Percentiles rank a stretch among this genome's conserved stretches.
phyloP scores from a whole-genome alignment of 2,888 invertebrate genomes.

The Morpho achilles region DNA sequence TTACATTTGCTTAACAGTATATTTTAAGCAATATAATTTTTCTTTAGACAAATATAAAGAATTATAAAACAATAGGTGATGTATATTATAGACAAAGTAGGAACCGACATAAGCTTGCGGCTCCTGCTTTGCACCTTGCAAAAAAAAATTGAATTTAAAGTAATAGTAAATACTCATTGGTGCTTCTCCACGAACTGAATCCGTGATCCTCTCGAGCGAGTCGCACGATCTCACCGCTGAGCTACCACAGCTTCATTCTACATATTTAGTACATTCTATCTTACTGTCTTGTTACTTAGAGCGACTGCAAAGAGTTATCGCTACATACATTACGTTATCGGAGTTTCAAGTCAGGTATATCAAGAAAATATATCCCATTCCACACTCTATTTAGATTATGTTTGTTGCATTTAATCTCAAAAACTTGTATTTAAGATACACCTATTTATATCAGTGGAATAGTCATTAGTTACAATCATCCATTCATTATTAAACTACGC shows the following conservation, averaged over 20 bases:
- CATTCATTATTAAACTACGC: not conserved
- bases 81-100: no score
- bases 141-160: no score
- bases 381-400: slow-evolving; percentile 15
- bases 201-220: no score
- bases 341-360: slow-evolving; percentile 13
- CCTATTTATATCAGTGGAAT: slow-evolving; percentile 18
- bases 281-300: not conserved
- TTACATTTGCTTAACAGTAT: no score
- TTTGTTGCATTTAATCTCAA: slow-evolving; percentile 17
- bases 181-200: no score
- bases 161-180: no score
- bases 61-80: no score
- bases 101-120: no score
- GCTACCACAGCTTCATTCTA: not conserved
- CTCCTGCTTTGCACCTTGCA: no score
- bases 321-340: slow-evolving; percentile 10
- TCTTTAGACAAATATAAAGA: no score
- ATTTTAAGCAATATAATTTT: no score
- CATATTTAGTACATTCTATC: not conserved
- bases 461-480: slow-evolving; percentile 18
- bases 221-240: not conserved
- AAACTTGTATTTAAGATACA: slow-evolving; percentile 18
- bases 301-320: slow-evolving; percentile 2
- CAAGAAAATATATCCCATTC: slow-evolving; percentile 16